A percentile compares a stretch with the other conserved stretches of the same genome.
Conservation (phyloP, 1,140 invertebrate genomes). For the Antheraea mylitta region DNA sequence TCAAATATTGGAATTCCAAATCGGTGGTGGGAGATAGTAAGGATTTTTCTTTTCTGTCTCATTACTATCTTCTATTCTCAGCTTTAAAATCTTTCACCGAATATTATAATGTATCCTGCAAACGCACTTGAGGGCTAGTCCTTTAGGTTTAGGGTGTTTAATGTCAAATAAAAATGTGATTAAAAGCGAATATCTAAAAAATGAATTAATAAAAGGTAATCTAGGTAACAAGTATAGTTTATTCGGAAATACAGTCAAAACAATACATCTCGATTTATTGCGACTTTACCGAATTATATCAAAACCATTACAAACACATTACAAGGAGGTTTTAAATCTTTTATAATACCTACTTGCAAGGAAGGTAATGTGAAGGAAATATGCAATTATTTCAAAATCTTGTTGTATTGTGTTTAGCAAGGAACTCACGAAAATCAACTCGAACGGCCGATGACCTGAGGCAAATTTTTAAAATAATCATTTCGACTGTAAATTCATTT, state of each 20-base stretch:
- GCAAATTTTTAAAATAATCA: slow-evolving; percentile 30
- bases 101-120: too few relatives aligned
- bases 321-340: neutral
- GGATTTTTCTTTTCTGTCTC: too few relatives aligned
- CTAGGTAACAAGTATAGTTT: too few relatives aligned
- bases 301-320: neutral
- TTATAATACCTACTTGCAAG: neutral
- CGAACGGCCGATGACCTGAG: slow-evolving; percentile 24
- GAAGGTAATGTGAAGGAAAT: slow-evolving; percentile 16
- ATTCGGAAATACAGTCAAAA: neutral
- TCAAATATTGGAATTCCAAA: too few relatives aligned
- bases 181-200: too few relatives aligned
- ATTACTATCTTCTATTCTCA: too few relatives aligned
- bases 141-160: too few relatives aligned
- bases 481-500: slow-evolving; percentile 1
- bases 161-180: too few relatives aligned
- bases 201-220: too few relatives aligned
- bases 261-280: neutral
- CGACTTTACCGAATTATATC: neutral
- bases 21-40: too few relatives aligned
- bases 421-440: slow-evolving; percentile 26
- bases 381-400: slow-evolving; percentile 39
- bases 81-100: too few relatives aligned
- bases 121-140: too few relatives aligned
- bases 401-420: slow-evolving; percentile 27